A percentile compares a stretch with the other conserved stretches of the same genome.
Evolutionary conservation across 2,113 vertebrate species (phyloP).

Genomic region (Callipepla californica): DNA sequence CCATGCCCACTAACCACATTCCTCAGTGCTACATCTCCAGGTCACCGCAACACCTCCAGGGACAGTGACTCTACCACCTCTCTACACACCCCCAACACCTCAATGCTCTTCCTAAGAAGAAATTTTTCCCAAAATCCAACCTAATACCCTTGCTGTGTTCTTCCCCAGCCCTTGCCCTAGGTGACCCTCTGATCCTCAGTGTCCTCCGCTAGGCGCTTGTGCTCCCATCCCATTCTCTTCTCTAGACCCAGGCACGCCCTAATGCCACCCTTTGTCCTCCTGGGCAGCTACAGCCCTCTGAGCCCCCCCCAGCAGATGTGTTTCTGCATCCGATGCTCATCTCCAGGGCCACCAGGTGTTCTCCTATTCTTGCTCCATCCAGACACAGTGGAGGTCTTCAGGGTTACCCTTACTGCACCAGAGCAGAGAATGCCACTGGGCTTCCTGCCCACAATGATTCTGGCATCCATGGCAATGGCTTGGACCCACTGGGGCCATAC

Average conservation of each 20-base stretch:
- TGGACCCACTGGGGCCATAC: not conserved
- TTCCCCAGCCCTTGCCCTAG: not conserved
- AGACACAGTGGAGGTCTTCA: not conserved
- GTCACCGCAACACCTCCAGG: no score
- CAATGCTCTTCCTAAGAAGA: no score
- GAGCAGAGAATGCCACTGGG: no score
- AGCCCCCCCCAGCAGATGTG: not conserved
- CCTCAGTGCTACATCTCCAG: no score
- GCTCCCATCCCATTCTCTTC: not conserved
- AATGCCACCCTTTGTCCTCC: not conserved
- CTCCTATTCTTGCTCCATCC: not conserved
- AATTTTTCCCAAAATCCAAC: no score
- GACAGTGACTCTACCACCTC: no score
- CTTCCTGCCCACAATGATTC: not conserved
- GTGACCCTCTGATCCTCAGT: not conserved
- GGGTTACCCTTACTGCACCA: no score
- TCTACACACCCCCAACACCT: no score
- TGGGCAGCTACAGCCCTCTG: not conserved
- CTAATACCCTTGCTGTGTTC: no score
- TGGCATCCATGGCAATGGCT: not conserved
- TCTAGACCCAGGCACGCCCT: not conserved
- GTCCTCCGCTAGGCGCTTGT: not conserved
- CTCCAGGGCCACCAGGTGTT: not conserved
- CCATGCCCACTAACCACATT: no score
- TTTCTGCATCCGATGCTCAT: fast-evolving